Percentiles rank a stretch among this genome's conserved stretches.
Conservation (phyloP, 2,113 vertebrate genomes). For the Peromyscus polionotus region DNA sequence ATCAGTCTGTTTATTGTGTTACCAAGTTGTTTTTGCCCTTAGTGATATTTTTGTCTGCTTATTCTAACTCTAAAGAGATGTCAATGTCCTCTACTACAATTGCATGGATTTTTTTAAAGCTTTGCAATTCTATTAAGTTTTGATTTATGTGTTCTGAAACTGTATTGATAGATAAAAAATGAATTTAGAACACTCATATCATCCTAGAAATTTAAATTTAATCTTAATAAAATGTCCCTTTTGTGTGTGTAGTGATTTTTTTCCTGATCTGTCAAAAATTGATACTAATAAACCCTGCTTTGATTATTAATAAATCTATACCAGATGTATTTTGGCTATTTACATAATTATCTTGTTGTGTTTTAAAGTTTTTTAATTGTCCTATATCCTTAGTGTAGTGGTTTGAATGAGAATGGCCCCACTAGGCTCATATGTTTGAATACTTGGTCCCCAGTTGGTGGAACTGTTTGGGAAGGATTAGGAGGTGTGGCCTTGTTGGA, state of each 20-base stretch:
- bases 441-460: background rate
- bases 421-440: background rate
- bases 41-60: background rate
- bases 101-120: background rate
- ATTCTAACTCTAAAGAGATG: background rate
- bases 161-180: background rate
- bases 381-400: background rate
- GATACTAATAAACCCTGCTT: slow-evolving; percentile 13
- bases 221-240: background rate
- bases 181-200: background rate
- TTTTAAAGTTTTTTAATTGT: background rate
- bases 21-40: slow-evolving; percentile 2
- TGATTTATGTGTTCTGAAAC: background rate
- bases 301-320: background rate
- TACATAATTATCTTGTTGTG: background rate
- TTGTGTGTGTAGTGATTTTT: background rate
- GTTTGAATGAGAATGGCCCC: background rate
- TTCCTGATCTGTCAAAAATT: background rate
- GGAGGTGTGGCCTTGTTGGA: background rate
- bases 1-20: background rate
- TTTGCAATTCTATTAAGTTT: background rate
- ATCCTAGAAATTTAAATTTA: slow-evolving; percentile 25
- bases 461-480: background rate
- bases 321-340: background rate
- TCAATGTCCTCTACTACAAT: background rate